These are phyloP conservation scores for Octomys mimax DNA, from an alignment of 2,797 vertebrate species.

Conservation along the genomic window DNA sequence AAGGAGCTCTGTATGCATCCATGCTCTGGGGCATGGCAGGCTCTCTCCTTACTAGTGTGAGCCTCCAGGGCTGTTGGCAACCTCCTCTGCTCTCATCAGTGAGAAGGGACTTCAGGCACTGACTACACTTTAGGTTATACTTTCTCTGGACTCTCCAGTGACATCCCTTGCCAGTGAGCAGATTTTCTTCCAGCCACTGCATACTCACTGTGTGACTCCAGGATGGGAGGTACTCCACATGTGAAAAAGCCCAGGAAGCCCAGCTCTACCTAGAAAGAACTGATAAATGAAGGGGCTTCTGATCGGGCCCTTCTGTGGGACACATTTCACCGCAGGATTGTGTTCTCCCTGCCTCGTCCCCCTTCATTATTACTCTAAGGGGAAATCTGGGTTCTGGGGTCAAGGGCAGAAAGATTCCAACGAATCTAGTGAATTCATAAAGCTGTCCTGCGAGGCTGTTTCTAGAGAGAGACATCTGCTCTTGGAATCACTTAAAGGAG, in stretches of 20 bases:
- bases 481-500: constrained; percentile 74
- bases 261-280: not conserved
- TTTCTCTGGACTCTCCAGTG: not conserved
- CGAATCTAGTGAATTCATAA: constrained; percentile 35
- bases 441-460: constrained; percentile 24
- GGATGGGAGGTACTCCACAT: not conserved
- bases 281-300: not conserved
- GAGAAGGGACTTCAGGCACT: not conserved
- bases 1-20: not conserved
- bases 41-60: not conserved
- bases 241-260: not conserved
- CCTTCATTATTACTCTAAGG: not conserved
- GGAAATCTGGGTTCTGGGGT: constrained; percentile 22
- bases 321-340: not conserved
- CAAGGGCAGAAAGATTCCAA: not conserved
- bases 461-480: constrained; percentile 32
- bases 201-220: not conserved
- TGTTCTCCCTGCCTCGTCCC: not conserved
- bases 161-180: not conserved
- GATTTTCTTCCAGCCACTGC: constrained; percentile 33
- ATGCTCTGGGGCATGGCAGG: not conserved
- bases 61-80: not conserved
- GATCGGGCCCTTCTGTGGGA: not conserved
- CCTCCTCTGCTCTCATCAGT: constrained; percentile 15
- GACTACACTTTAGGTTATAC: not conserved